Percentiles rank a stretch among this genome's conserved stretches.
Conservation (phyloP, 2,888 invertebrate species). For the Papilio elwesi region DNA sequence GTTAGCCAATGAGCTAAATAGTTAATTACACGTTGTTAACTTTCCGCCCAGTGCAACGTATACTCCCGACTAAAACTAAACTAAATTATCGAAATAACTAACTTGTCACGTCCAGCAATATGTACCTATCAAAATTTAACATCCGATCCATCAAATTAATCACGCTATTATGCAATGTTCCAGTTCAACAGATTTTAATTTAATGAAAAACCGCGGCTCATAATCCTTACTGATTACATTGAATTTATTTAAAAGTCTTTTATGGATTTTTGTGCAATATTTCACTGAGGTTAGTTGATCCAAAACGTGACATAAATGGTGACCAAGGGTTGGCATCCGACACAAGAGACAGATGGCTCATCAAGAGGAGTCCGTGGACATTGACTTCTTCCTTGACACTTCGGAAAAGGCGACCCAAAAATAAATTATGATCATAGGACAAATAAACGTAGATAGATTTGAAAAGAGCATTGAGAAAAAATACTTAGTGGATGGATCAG, state of each 20-base stretch:
- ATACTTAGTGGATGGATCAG: no score
- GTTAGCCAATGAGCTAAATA: slow-evolving; percentile 14
- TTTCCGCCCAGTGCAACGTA: neutral
- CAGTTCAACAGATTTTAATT: slow-evolving; percentile 11
- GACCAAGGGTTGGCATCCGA: no score
- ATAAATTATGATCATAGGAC: no score
- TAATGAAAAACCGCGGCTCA: slow-evolving; percentile 3
- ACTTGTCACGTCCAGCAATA: neutral
- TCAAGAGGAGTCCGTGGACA: no score
- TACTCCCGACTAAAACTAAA: slow-evolving; percentile 5
- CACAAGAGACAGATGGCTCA: no score
- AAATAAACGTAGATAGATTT: no score
- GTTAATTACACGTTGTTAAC: slow-evolving; percentile 10
- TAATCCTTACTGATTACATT: neutral
- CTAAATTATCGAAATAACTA: neutral
- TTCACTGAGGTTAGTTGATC: no score
- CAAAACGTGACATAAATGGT: no score
- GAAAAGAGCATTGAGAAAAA: no score
- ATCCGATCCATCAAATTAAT: slow-evolving; percentile 17
- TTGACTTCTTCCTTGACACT: no score
- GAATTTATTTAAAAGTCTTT: slow-evolving; percentile 6
- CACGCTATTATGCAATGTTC: slow-evolving; percentile 9
- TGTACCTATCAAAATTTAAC: neutral
- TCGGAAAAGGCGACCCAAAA: no score
- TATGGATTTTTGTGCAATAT: neutral